Evolutionary conservation across 2,797 vertebrate species (phyloP).

Genomic region (Vultur gryphus): DNA sequence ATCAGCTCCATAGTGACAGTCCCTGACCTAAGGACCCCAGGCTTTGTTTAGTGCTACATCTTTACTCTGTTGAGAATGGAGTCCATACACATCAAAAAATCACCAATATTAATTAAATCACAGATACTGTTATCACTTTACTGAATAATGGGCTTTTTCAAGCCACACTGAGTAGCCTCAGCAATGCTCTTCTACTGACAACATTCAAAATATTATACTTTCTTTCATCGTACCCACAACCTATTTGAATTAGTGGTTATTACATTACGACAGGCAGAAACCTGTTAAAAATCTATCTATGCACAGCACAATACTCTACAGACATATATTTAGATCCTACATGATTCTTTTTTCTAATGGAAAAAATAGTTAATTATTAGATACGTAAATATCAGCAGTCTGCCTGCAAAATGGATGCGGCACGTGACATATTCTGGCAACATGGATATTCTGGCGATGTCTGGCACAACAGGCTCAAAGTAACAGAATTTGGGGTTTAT

Average conservation of each 20-base stretch:
- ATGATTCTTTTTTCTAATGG: not conserved
- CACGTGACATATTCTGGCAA: not conserved
- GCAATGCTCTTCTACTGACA: not conserved
- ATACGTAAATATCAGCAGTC: fast-evolving
- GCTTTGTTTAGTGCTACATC: constrained; percentile 70
- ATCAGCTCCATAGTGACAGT: constrained; percentile 71
- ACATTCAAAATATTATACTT: not conserved
- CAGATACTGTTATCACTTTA: constrained; percentile 63
- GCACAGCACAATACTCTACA: not conserved
- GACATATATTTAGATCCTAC: fast-evolving
- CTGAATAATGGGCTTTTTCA: constrained; percentile 54
- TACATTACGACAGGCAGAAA: not conserved
- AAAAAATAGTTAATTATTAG: not conserved
- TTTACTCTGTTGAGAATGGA: constrained; percentile 69
- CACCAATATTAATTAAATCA: constrained; percentile 59
- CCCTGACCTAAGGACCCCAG: constrained; percentile 70
- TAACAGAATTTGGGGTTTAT: not conserved
- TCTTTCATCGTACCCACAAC: not conserved
- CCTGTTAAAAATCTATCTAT: not conserved
- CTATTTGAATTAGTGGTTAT: not conserved
- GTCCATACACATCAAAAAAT: constrained; percentile 55
- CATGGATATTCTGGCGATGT: fast-evolving
- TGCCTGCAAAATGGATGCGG: not conserved
- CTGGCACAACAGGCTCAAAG: not conserved
- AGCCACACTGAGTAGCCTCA: not conserved